Base-by-base conservation (phyloP, 1,140 invertebrate species). In the Drosophila punjabiensis region DNA sequence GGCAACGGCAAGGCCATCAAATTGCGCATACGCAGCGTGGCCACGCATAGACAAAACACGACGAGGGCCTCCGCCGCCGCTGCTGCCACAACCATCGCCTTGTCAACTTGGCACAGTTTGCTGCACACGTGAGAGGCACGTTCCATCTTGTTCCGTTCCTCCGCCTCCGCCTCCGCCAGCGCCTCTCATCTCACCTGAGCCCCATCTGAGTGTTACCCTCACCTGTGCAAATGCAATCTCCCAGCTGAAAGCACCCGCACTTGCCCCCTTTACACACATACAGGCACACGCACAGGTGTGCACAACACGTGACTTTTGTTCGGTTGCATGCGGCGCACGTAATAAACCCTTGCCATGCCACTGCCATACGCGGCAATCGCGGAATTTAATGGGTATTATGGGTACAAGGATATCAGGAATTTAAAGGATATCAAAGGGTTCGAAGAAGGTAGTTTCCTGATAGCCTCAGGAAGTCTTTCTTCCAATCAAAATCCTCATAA, bases 51-150 rank as follows among this genome's bases (percentile, higher is more conserved):
- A 63, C 75, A 79, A 79, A 63, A 63, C 37, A 71, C 53, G 30
- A 62, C 35, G 45, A 50, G 48, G 48, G 48, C 48, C 55, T 39
- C 43, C 65, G 41, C 24, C 24, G 24, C 24, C 24, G 24, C 24
- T 24, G 24, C 24, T 24, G 24, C 24, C 24, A 24, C 24, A 24
- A 24, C 50, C 70, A 84, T 28, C 74, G 81, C 66, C 67, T 75
- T 80, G 85, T 87, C 84, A 88, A 81, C 84, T 87, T 87, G 84
- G 84, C 85, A 85, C 75, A 90, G 85, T 88, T 88, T 89, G 77
- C 58, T 76, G 67, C 69, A 53, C 60, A 65, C 41, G 64, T 81
- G 81, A 71, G 76, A 84, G 81, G 84, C 83, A 87, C 83, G 83
- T 87, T 83, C 79, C 67, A 82, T 69, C 64, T 67, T 68, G 41